Percentiles rank a stretch among this genome's conserved stretches.
phyloP scores from a whole-genome alignment of 2,797 vertebrate genomes.

The Dendrocincla tyrannina region DNA sequence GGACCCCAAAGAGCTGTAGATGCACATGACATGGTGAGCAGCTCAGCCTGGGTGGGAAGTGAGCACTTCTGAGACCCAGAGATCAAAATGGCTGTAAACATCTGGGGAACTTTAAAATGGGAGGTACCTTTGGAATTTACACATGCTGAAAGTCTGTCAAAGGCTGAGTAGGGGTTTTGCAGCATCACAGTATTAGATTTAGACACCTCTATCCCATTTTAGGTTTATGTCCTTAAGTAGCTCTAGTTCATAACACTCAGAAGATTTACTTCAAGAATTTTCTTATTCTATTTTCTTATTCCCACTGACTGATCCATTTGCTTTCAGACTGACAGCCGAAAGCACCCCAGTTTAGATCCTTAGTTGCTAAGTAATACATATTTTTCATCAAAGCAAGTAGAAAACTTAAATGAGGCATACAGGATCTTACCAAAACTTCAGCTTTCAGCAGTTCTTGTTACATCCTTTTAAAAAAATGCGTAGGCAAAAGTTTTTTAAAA shows the following conservation, averaged over 20 bases:
- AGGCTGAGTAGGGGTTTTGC: not conserved
- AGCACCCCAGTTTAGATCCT: not conserved
- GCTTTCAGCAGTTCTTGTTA: not conserved
- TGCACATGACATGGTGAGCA: fast-evolving
- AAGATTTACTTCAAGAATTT: not conserved
- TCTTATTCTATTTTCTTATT: not conserved
- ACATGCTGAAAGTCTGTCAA: not conserved
- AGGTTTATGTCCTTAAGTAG: not conserved
- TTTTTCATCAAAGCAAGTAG: slow-evolving; percentile 4
- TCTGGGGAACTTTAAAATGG: not conserved
- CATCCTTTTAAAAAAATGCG: not conserved
- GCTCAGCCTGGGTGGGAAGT: not conserved
- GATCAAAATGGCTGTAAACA: not conserved
- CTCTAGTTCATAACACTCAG: not conserved
- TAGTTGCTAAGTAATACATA: not conserved
- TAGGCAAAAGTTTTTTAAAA: not conserved
- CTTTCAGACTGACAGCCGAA: not conserved
- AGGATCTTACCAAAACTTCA: not conserved
- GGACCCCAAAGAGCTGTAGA: not conserved
- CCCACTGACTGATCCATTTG: not conserved
- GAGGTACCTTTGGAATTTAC: not conserved
- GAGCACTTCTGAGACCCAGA: not conserved
- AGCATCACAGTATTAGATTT: not conserved
- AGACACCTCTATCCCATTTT: not conserved
- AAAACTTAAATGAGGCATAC: not conserved